phyloP scores from a whole-genome alignment of 2,113 vertebrate genomes.

The Zapornia atra region DNA sequence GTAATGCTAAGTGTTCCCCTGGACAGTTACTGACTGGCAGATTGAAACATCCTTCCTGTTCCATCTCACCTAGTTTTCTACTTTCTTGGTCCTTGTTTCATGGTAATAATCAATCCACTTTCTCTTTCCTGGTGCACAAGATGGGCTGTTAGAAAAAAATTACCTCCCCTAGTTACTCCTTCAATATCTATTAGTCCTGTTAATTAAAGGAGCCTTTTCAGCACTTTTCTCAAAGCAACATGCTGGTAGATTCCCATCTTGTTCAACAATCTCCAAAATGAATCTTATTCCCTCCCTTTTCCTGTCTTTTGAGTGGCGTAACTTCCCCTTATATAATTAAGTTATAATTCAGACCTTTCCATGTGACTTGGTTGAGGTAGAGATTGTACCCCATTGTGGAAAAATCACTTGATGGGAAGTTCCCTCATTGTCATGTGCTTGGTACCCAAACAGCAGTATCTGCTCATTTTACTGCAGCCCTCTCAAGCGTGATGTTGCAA shows the following conservation, averaged over 20 bases:
- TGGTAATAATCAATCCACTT: neutral
- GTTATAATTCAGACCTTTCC: neutral
- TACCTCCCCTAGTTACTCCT: neutral
- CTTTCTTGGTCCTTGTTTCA: neutral
- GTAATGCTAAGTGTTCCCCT: neutral
- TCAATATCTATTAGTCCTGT: neutral
- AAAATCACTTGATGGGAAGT: neutral
- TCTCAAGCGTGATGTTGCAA: neutral
- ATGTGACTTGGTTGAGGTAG: neutral
- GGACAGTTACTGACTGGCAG: neutral
- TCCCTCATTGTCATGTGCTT: neutral
- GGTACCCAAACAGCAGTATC: neutral
- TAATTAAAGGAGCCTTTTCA: neutral
- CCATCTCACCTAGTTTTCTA: neutral
- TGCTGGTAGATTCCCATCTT: neutral
- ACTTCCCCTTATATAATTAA: neutral
- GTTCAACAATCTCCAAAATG: neutral
- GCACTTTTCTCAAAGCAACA: neutral
- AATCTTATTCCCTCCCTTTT: neutral
- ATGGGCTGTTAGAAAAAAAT: neutral
- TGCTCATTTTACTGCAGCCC: neutral
- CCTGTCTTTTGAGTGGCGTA: neutral
- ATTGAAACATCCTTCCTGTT: neutral
- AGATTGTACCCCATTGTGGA: accelerated
- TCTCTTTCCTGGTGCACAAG: neutral